Percentiles rank a stretch among this genome's conserved stretches.
These are phyloP conservation scores for Beroe ovata DNA, from an alignment of 37 sponge, comb jelly and placozoan genomes.

Conservation along the genomic window DNA sequence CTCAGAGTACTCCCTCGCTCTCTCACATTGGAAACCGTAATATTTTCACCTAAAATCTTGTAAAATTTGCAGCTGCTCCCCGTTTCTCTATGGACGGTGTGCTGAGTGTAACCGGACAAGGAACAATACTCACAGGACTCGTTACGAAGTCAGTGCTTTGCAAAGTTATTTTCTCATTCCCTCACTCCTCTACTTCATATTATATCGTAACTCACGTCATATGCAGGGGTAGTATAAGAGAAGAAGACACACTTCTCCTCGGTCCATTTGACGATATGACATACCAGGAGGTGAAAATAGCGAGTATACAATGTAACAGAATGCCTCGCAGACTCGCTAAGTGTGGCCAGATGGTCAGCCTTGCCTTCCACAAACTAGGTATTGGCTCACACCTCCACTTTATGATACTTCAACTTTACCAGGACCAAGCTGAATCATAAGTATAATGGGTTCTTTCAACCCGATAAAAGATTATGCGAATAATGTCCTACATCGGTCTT, in stretches of 20 bases:
- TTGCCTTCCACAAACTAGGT: constrained; percentile 77
- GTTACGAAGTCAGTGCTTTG: constrained; percentile 73
- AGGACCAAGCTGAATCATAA: background rate
- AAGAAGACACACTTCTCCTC: constrained; percentile 78
- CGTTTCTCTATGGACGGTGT: constrained; percentile 80
- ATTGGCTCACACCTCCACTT: constrained; percentile 1
- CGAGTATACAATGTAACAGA: constrained; percentile 84
- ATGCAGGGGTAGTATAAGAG: constrained; percentile 86
- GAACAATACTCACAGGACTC: constrained; percentile 85
- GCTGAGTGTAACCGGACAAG: constrained; percentile 83
- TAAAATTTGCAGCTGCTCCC: constrained; percentile 69
- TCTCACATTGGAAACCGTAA: too few species aligned
- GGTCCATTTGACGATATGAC: constrained; percentile 80
- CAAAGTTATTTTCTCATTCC: background rate
- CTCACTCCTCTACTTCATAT: too few species aligned
- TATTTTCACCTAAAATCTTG: too few species aligned
- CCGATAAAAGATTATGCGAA: too few species aligned
- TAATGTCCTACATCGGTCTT: too few species aligned
- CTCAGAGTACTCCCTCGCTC: too few species aligned
- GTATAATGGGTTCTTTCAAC: too few species aligned
- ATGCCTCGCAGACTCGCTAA: constrained; percentile 81
- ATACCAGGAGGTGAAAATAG: constrained; percentile 71
- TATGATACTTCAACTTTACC: background rate
- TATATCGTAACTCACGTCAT: too few species aligned
- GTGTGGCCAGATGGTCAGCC: constrained; percentile 89